A percentile compares a stretch with the other conserved stretches of the same genome.
Evolutionary conservation across 2,113 vertebrate species (phyloP).

Genomic region (Eurystomus gularis): DNA sequence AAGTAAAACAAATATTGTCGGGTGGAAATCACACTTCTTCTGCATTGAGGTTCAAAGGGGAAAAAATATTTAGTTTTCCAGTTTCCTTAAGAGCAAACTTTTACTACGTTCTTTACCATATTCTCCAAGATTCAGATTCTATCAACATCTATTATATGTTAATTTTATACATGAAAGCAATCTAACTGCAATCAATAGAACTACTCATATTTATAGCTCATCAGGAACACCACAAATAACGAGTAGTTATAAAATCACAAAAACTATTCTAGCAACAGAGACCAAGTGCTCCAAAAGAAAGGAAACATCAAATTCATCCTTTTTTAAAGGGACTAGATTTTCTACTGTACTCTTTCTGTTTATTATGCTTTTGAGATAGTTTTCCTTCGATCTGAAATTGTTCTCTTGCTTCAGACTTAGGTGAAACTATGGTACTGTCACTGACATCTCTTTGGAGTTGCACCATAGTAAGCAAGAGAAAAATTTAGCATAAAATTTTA

Average conservation of each 20-base stretch:
- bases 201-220: not conserved
- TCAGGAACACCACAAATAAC: not conserved
- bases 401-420: not conserved
- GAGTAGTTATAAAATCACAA: not conserved
- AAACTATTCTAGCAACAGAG: not conserved
- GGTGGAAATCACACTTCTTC: not conserved
- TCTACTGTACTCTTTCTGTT: not conserved
- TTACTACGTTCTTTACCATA: not conserved
- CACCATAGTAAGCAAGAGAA: not conserved
- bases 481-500: accelerated
- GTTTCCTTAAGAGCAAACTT: not conserved
- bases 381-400: not conserved
- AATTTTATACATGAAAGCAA: not conserved
- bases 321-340: not conserved
- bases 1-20: not conserved
- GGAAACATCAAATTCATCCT: accelerated
- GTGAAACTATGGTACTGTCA: not conserved
- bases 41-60: not conserved
- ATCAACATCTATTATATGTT: not conserved
- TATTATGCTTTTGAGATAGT: not conserved
- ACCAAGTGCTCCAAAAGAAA: not conserved
- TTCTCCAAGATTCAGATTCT: not conserved
- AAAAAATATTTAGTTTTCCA: not conserved
- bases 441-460: not conserved
- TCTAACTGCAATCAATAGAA: not conserved